phyloP scores from a whole-genome alignment of 2,113 vertebrate genomes.

The Ageneiosus marmoratus region DNA sequence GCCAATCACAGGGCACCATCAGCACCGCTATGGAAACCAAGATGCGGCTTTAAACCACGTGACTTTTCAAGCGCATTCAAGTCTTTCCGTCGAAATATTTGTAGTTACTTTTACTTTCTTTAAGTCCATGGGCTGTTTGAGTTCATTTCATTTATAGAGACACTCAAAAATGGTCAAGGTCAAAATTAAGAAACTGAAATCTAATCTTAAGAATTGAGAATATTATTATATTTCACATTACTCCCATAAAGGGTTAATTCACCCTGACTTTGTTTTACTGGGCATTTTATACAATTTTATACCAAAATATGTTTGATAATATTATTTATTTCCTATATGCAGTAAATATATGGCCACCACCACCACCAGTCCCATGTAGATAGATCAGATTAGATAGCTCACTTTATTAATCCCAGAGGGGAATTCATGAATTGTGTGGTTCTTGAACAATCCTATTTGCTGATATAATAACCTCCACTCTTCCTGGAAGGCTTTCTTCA shows the following conservation, averaged over 20 bases:
- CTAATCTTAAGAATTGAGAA: background rate
- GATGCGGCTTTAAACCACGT: constrained; percentile 62
- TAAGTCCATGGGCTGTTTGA: background rate
- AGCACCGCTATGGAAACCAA: constrained; percentile 69
- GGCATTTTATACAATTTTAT: no score
- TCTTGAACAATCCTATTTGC: background rate
- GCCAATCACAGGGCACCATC: constrained; percentile 55
- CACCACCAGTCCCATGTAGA: background rate
- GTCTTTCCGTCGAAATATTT: no score
- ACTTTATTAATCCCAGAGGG: no score
- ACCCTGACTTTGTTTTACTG: background rate
- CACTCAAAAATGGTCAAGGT: background rate
- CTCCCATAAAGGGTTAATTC: background rate
- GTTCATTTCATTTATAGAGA: background rate
- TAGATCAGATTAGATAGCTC: no score
- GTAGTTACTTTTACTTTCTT: no score
- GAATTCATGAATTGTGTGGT: background rate
- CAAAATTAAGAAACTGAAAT: background rate
- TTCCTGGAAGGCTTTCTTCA: background rate
- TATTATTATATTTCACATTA: background rate
- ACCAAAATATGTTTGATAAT: background rate
- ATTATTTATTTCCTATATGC: background rate
- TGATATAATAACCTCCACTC: background rate
- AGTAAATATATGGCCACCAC: no score
- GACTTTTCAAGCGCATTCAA: constrained; percentile 21